Base-by-base conservation (phyloP, 2,797 vertebrate genomes). In the Euphonia xanthogaster region DNA sequence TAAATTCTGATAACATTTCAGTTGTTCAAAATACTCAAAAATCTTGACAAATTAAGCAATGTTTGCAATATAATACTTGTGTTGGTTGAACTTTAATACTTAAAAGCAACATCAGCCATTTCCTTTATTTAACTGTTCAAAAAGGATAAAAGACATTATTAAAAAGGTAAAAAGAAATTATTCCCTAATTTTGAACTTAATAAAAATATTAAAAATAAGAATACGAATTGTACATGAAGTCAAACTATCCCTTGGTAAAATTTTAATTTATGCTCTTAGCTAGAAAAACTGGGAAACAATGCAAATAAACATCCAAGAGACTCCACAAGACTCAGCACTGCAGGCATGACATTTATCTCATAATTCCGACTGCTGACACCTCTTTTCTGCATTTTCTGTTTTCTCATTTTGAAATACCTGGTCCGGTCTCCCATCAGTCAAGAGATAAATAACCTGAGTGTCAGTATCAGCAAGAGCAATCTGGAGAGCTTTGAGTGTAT, bases 361-460 rank as follows among this genome's bases (percentile, higher is more conserved):
- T 33, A 60, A 74, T 86, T 90, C 57, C 58, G 72, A 73, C 33
- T 80, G 55, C 35, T 83, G 70, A 71, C 30, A 88, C 21, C 67
- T 84, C 31, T 39, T 48, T 58, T 68, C 42, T 39, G 15, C n/a
- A 61, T 85, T 86, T 77, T 86, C 37, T 72, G 14, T 53, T 63
- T 68, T 66, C 37, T 66, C 30, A 50, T 88, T 81, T 66, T 73
- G 48, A 95, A 94, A 42, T 98, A 98, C 98, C 98, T 98, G 98
- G 83, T 98, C 97, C 79, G 98, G 98, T 75, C 98, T 98, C 71
- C 98, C 98, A 77, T 98, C 98, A 28, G 98, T 98, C 95, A 98
- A 90, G 63, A 98, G 97, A 92, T 98, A 98, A 95, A 98, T 93
- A 71, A 95, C 98, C 81, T 98, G 94, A 72, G 97, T 98, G 60